These are phyloP conservation scores for Microtus agrestis DNA, from an alignment of 2,797 vertebrate genomes.

Conservation along the genomic window DNA sequence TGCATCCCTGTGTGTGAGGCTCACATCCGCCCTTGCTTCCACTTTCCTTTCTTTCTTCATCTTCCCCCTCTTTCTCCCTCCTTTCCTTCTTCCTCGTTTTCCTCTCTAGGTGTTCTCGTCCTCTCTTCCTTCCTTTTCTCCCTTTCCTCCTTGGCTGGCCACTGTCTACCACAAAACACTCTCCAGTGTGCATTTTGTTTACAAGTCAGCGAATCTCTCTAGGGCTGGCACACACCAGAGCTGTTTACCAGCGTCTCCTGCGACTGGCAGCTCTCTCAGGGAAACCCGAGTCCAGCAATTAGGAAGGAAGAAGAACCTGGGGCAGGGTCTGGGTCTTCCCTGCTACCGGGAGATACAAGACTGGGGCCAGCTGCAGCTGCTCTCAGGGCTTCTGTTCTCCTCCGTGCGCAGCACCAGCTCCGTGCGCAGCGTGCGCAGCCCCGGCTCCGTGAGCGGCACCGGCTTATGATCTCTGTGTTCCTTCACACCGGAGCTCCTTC, in stretches of 20 bases:
- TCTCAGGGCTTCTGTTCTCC: background rate
- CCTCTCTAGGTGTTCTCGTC: no score
- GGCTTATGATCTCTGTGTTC: accelerated
- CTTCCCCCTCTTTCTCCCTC: accelerated
- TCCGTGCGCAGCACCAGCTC: accelerated
- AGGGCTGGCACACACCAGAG: accelerated
- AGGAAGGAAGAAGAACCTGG: background rate
- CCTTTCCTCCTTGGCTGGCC: background rate
- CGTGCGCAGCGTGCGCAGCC: background rate
- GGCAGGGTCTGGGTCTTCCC: accelerated
- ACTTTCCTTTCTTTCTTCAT: background rate
- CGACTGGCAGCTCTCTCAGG: accelerated
- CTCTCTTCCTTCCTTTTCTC: no score
- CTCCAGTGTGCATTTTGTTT: background rate
- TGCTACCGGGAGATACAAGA: accelerated
- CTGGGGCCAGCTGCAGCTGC: accelerated
- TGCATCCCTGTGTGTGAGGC: accelerated
- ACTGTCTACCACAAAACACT: background rate
- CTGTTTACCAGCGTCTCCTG: accelerated
- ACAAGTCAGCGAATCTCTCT: accelerated
- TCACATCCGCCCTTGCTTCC: accelerated
- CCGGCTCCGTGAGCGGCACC: accelerated
- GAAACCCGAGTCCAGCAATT: accelerated
- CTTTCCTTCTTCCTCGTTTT: no score
- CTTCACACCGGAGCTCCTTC: background rate